Conservation (phyloP, 2,888 invertebrate species). For the Drosophila ezoana region DNA sequence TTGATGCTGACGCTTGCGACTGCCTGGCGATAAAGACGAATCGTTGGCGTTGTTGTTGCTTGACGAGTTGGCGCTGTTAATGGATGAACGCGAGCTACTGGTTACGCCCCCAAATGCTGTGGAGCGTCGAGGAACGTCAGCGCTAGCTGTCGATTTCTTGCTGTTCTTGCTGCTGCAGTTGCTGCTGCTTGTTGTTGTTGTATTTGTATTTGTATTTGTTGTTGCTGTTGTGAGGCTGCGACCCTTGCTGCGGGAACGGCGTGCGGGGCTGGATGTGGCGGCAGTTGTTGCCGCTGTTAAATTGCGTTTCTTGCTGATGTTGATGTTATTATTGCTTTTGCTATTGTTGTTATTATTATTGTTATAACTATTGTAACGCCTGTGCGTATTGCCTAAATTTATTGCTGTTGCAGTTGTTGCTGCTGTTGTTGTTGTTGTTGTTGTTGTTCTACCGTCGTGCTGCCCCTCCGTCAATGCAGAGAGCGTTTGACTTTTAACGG, state of each 20-base stretch:
- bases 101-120: conserved; percentile 27
- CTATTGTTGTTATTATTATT: conserved; percentile 49
- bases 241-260: conserved; percentile 60
- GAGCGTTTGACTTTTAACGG: conserved; percentile 92
- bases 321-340: conserved; percentile 45
- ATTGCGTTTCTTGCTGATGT: conserved; percentile 35
- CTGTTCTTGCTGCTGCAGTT: conserved; percentile 9
- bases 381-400: conserved; percentile 22
- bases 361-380: conserved; percentile 42
- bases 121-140: conserved; percentile 40
- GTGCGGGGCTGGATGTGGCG: conserved; percentile 38
- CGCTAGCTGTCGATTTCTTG: conserved; percentile 38
- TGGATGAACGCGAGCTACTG: conserved; percentile 32
- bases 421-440: conserved; percentile 41
- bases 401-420: neutral
- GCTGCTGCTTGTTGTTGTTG: conserved; percentile 26
- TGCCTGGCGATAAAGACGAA: conserved; percentile 51
- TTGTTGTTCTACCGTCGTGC: conserved; percentile 77
- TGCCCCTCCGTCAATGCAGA: conserved; percentile 90
- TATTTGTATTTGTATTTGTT: conserved; percentile 2
- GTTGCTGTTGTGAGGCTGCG: conserved; percentile 26
- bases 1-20: conserved; percentile 73
- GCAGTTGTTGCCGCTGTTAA: conserved; percentile 27
- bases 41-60: conserved; percentile 48
- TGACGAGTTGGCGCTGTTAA: conserved; percentile 17